phyloP scores from a whole-genome alignment of 1,140 invertebrate species.

The Triops cancriformis region DNA sequence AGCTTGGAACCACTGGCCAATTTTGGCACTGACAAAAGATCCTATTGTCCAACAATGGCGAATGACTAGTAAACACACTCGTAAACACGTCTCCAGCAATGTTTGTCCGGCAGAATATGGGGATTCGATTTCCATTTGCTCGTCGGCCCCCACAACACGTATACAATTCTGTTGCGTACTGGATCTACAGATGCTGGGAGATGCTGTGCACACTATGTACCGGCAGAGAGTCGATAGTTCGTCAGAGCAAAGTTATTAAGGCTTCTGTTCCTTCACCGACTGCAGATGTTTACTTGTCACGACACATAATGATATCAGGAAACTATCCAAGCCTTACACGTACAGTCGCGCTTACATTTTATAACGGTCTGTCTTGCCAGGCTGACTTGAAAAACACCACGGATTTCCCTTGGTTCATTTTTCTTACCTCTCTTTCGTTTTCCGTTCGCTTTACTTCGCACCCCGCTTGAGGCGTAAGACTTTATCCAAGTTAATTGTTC shows the following conservation, averaged over 20 bases:
- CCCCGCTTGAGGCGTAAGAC: not conserved
- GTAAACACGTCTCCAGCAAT: not conserved
- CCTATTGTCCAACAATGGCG: conserved; percentile 11
- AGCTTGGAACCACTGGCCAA: conserved; percentile 24
- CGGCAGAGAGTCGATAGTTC: too few relatives aligned
- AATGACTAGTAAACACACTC: not conserved
- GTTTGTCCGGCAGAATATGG: not conserved
- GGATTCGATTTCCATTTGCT: conserved; percentile 10
- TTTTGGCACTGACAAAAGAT: conserved; percentile 23
- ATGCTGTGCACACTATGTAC: too few relatives aligned
- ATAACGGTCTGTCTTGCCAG: not conserved
- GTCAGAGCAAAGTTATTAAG: not conserved
- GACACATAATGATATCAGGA: not conserved
- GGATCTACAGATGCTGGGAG: too few relatives aligned
- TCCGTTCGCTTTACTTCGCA: too few relatives aligned
- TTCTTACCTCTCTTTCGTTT: not conserved
- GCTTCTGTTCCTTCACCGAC: not conserved
- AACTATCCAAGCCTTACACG: not conserved
- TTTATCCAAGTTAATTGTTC: not conserved
- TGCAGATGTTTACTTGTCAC: conserved; percentile 3
- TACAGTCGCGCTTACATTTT: not conserved
- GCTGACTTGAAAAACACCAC: not conserved
- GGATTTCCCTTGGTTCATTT: not conserved
- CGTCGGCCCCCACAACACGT: not conserved
- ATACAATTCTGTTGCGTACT: too few relatives aligned